Conservation (phyloP, 1,140 invertebrate genomes). For the Brachionus sp. region DNA sequence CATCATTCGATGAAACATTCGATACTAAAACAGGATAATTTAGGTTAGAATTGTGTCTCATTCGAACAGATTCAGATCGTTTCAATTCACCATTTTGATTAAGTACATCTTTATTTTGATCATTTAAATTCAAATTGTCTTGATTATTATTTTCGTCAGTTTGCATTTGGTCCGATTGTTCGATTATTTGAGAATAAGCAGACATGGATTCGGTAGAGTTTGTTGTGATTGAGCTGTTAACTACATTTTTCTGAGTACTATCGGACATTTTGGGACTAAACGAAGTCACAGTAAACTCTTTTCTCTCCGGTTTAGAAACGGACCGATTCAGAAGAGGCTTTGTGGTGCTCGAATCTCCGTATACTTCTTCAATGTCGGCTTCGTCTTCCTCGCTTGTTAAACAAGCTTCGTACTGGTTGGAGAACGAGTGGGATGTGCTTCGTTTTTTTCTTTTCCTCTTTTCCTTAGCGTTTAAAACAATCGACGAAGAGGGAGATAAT, state of each 20-base stretch:
- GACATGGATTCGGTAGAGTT: background rate
- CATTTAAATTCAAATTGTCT: background rate
- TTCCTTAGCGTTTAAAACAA: background rate
- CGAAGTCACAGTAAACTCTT: background rate
- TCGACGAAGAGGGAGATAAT: background rate
- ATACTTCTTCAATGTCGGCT: background rate
- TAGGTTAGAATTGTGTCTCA: conserved; percentile 37
- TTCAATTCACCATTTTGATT: background rate
- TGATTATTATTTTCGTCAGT: conserved; percentile 33
- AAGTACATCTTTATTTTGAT: background rate
- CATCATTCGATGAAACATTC: background rate
- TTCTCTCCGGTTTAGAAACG: background rate
- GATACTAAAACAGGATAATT: conserved; percentile 21
- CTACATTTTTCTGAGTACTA: background rate
- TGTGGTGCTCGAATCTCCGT: background rate
- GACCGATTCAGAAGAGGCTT: background rate
- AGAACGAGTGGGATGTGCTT: background rate
- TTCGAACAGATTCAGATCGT: conserved; percentile 25
- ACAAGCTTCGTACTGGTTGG: background rate
- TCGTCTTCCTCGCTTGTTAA: background rate
- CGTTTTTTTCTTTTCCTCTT: background rate
- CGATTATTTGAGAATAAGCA: background rate
- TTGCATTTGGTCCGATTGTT: background rate
- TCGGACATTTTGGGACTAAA: background rate
- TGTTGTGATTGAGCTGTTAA: background rate